These are phyloP conservation scores for Chaetops frenatus DNA, from an alignment of 2,113 vertebrate genomes.

Conservation along the genomic window DNA sequence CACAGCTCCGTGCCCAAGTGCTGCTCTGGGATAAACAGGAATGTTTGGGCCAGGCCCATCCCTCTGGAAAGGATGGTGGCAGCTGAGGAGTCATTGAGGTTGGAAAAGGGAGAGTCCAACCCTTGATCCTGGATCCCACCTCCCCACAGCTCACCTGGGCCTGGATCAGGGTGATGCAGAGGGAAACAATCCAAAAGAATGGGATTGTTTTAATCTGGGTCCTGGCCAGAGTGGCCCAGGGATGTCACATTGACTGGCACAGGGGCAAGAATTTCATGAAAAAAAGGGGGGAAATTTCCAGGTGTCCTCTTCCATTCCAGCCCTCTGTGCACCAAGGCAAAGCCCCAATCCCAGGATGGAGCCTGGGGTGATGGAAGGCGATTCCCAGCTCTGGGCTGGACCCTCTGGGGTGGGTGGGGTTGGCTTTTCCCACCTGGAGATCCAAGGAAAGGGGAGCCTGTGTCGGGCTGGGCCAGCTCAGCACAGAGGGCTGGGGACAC, in stretches of 20 bases:
- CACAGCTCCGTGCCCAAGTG: background rate
- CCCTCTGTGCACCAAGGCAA: fast-evolving
- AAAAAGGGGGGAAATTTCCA: background rate
- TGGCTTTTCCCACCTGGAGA: background rate
- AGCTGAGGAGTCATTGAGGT: background rate
- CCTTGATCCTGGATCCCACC: background rate
- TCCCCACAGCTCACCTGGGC: background rate
- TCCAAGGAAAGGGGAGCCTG: background rate
- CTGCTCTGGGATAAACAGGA: background rate
- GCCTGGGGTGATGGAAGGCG: fast-evolving
- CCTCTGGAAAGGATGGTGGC: background rate
- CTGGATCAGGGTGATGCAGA: background rate
- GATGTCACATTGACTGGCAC: fast-evolving
- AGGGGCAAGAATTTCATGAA: background rate
- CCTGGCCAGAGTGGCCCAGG: fast-evolving
- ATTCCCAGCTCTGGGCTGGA: background rate
- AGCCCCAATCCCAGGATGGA: fast-evolving
- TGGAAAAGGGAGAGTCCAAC: background rate
- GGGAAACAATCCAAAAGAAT: fast-evolving
- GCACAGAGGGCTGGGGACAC: background rate
- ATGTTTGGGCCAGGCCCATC: background rate
- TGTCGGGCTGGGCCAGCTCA: background rate
- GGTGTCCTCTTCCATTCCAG: background rate
- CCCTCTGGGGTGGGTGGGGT: fast-evolving
- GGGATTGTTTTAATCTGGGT: fast-evolving